phyloP scores from a whole-genome alignment of 2,888 invertebrate genomes.

The Acanthoscelides obtectus region DNA sequence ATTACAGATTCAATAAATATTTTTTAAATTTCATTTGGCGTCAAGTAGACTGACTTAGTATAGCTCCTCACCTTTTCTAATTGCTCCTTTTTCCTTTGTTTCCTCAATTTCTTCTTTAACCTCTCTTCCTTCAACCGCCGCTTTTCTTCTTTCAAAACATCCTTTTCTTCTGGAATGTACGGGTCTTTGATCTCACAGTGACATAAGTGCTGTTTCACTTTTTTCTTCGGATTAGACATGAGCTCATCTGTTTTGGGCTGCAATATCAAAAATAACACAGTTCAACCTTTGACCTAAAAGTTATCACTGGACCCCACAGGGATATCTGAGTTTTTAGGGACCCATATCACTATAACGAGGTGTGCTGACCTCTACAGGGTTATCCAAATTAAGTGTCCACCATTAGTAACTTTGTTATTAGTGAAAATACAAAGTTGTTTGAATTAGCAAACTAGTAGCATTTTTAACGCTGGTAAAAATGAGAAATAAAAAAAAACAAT shows the following conservation, averaged over 20 bases:
- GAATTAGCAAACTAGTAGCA: too few species aligned
- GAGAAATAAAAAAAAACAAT: too few species aligned
- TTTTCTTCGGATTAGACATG: constrained; percentile 49
- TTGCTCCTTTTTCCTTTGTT: constrained; percentile 75
- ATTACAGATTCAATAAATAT: too few species aligned
- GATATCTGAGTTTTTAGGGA: neutral
- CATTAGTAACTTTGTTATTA: too few species aligned
- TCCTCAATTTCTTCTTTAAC: constrained; percentile 71
- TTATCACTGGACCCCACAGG: too few species aligned
- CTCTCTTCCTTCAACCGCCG: constrained; percentile 73
- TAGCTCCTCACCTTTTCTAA: constrained; percentile 52
- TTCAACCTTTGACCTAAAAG: too few species aligned
- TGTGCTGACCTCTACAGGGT: neutral
- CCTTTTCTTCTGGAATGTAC: constrained; percentile 11
- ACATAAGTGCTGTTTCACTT: constrained; percentile 58
- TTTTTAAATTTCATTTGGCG: too few species aligned
- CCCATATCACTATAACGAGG: neutral
- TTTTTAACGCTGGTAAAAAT: too few species aligned
- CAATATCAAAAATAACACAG: constrained; percentile 6
- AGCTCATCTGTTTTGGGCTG: constrained; percentile 28
- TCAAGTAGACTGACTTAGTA: too few species aligned
- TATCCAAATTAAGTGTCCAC: too few species aligned
- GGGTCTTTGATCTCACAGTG: constrained; percentile 61
- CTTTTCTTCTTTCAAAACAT: constrained; percentile 57
- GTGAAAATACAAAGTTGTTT: too few species aligned